Base-by-base conservation (phyloP, 2,113 vertebrate genomes). In the Brachyistius frenatus region DNA sequence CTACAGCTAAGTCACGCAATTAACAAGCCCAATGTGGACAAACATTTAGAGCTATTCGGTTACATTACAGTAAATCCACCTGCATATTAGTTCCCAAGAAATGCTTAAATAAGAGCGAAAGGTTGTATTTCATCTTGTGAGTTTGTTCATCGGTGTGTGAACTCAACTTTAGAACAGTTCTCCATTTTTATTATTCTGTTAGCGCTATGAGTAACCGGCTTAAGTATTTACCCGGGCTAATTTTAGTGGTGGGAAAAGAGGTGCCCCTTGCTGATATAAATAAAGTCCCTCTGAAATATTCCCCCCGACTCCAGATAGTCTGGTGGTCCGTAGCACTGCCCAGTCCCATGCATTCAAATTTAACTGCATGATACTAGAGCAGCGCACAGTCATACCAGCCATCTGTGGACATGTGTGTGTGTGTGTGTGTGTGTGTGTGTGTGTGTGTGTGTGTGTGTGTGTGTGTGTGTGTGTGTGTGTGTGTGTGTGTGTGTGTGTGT, bases 281-380 rank as follows among this genome's bases (percentile, higher is more conserved):
- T 98, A 97, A 97, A 96, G 94, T 93, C 90, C 92, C 94, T 95
- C 95, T 89, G 94, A 97, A 98, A 97, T 98, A 97, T 96, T 96
- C 95, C 90, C 89, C 91, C 94, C 93, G 97, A 97, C 97, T 99
- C 97, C 97, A 96, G 95, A 96, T 96, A 96, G 97, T 99, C 97
- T 98, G 95, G 92, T 93, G 93, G 92, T 91, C 93, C 92, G 92
- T 93, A 95, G 87, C 93, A 93, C 96, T 94, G 94, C 90, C 91
- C 94, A 93, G 95, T 93, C 93, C 94, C 90, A 68, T 91, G 93
- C 93, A 93, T 95, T 97, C 96, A 96, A 94, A 96, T 97, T 96
- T 97, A 97, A 97, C 96, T 93, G 94, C 94, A 89, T 97, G 96
- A 97, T 96, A 97, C 93, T 93, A 95, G 95, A 96, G 96, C 93